Evolutionary conservation across 53 echinoderm and acorn worm genomes (phyloP), one percentile per base, ranked within the genome.

Genomic region (Holothuria scabra): DNA sequence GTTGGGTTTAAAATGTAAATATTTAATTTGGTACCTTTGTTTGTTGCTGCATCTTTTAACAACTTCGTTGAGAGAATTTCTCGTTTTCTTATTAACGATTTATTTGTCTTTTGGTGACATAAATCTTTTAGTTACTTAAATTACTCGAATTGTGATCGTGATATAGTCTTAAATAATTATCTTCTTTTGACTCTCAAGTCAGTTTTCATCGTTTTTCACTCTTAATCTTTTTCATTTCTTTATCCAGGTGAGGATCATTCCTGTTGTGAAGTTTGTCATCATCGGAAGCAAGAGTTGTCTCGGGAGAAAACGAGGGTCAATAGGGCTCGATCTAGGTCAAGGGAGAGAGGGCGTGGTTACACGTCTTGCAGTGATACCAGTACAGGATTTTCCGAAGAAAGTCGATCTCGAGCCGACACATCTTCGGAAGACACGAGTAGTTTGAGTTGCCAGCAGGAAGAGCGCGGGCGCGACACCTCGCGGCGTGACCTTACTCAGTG

Each of bases 241-340:
- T 60, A 21, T 4, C 11, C 74, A 74, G 74, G 74, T 74, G 74
- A 74, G 46, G 74, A 74, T 74, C 48, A 83, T 66, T 65, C 46
- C 32, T 83, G 83, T 28, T 66, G 66, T 30, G 80, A 79, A n/a
- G 80, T 79, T 59, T 79, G 80, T 38, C 59, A 79, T 31, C 59
- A 59, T 59, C 80, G 80, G 16, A 79, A 79, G 34, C 59, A 31
- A 14, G 80, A 79, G 28, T 31, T 79, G 9, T 79, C 80, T 28
- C 80, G 80, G 6, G 81, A 80, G 37, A 60, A 60, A 46, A n/a
- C 81, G 35, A 80, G 81, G 25, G 81, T 80, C 32, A 80, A 80
- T 26, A 20, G 81, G 31, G 81, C 81, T 11, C 32, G 81, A 29
- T 80, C 81, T 1, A 23, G 81, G 46, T 80, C 81, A 5, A 59